phyloP scores from a whole-genome alignment of 2,888 invertebrate species.

The Microctonus hyperodae region DNA sequence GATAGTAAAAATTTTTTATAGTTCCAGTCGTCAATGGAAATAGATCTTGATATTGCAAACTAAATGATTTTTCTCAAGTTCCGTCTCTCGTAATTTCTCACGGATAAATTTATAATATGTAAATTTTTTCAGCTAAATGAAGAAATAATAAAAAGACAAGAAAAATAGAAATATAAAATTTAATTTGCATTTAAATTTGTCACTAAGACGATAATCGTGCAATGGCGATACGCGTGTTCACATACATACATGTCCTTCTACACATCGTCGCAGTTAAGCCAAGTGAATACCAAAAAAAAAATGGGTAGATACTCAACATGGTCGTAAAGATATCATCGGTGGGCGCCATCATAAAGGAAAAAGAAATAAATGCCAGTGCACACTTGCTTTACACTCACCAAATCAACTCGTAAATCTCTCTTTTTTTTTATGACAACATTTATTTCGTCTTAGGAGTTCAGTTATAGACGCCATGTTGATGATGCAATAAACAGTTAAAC shows the following conservation, averaged over 20 bases:
- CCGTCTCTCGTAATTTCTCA: background rate
- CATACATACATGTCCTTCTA: background rate
- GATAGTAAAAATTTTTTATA: slow-evolving; percentile 10
- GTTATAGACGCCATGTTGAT: slow-evolving; percentile 54
- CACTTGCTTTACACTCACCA: slow-evolving; percentile 24
- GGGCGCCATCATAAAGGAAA: slow-evolving; percentile 3
- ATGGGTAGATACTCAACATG: slow-evolving; percentile 46
- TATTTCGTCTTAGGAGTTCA: slow-evolving; percentile 54
- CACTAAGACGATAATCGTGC: background rate
- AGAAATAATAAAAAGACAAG: background rate
- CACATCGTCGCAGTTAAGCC: background rate
- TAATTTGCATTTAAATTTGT: background rate
- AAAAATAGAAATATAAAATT: background rate
- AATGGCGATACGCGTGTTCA: background rate
- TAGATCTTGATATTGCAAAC: slow-evolving; percentile 10
- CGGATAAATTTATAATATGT: background rate
- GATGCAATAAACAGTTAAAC: slow-evolving; percentile 48
- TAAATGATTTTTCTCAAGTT: slow-evolving; percentile 7
- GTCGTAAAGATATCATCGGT: slow-evolving; percentile 52
- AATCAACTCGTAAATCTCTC: slow-evolving; percentile 52
- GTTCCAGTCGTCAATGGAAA: background rate
- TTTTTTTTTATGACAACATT: slow-evolving; percentile 50
- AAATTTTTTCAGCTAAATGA: background rate
- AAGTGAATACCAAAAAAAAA: slow-evolving; percentile 19
- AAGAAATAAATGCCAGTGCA: slow-evolving; percentile 8